A percentile compares a stretch with the other conserved stretches of the same genome.
Evolutionary conservation across 92 coral and sea anemone genomes (phyloP).

Genomic region (Porites cylindrica): DNA sequence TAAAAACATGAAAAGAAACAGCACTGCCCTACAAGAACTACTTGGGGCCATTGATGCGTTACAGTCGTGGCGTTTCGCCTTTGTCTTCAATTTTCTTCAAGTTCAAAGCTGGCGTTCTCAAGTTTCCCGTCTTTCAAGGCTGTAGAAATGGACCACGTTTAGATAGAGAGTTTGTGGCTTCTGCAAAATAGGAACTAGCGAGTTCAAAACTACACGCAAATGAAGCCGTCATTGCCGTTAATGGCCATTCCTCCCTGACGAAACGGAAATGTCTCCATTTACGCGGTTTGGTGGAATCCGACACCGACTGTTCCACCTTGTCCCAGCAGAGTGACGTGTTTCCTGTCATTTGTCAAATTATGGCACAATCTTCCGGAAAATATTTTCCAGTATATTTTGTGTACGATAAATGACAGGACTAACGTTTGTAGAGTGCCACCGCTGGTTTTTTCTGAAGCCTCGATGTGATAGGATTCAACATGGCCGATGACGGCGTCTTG

Average conservation of each 20-base stretch:
- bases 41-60: slow-evolving; percentile 25
- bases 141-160: not conserved
- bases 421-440: not conserved
- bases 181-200: slow-evolving; percentile 14
- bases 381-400: not conserved
- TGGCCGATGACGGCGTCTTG: slow-evolving; percentile 27
- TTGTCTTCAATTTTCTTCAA: not conserved
- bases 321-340: slow-evolving; percentile 11
- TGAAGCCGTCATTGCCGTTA: slow-evolving; percentile 18
- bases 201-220: slow-evolving; percentile 5
- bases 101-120: not conserved
- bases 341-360: slow-evolving; percentile 29
- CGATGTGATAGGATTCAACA: not conserved
- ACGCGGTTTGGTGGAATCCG: slow-evolving; percentile 7
- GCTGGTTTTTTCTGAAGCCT: not conserved
- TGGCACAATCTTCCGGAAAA: not conserved
- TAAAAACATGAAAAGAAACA: slow-evolving; percentile 3
- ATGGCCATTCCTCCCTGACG: slow-evolving; percentile 35
- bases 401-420: not conserved
- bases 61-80: slow-evolving; percentile 12
- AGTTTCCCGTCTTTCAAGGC: not conserved
- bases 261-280: slow-evolving; percentile 37
- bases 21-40: not conserved
- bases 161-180: not conserved
- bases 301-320: not conserved